Evolutionary conservation across 2,888 invertebrate species (phyloP), one percentile per base, ranked within the genome.

Genomic region (Epirrhoe alternata): DNA sequence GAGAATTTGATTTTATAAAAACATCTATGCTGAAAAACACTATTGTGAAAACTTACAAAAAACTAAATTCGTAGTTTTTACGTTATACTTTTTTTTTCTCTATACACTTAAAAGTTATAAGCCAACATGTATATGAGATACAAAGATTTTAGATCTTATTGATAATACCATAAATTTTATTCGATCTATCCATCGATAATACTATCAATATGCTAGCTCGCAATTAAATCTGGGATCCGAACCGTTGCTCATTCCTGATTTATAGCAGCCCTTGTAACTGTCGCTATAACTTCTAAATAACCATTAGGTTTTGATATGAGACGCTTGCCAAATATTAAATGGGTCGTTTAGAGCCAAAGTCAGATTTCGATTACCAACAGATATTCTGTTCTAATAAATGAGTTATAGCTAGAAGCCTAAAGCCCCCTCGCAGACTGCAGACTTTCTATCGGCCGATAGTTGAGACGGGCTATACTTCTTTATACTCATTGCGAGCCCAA

Each of bases 141-240:
- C n/a, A n/a, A n/a, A n/a, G n/a, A n/a, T n/a, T n/a, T n/a, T n/a
- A n/a, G n/a, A n/a, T n/a, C n/a, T n/a, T n/a, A n/a, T n/a, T n/a
- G n/a, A 24, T 24, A 24, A 24, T 24, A 12, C n/a, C 1, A 10
- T 10, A 6, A 0, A 14, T 7, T 16, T 47, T 14, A 24, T 35
- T 6, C 35, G 33, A 60, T 53, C 45, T 45, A 73, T 71, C 58
- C 42, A 68, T 65, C 61, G 60, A 61, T 66, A 68, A 58, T 72
- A 53, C 60, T 56, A 69, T 64, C 45, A 70, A 66, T 71, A 69
- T 54, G 50, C 59, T 68, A 71, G 67, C 66, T 70, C 51, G 70
- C 69, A 74, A 74, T 74, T 74, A 73, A 73, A 73, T 67, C 64
- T 35, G 69, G 66, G 64, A 69, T 68, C 68, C 70, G 64, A 64